These are phyloP conservation scores for Drosophila athabasca DNA, from an alignment of 1,140 invertebrate genomes.

Conservation along the genomic window DNA sequence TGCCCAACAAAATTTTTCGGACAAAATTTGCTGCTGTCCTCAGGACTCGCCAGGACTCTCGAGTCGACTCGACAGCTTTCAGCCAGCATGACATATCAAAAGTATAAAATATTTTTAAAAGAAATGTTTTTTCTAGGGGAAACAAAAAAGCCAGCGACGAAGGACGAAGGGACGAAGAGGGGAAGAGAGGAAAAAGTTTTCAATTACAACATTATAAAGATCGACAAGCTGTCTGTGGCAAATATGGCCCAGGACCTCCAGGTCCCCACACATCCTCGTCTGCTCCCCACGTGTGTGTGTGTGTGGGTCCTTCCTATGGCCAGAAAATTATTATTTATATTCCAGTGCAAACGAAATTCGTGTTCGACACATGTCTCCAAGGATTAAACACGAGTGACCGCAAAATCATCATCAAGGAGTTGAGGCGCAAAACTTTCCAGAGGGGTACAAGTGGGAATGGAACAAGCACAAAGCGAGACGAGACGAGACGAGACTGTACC, in stretches of 20 bases:
- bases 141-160: slow-evolving; percentile 20
- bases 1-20: slow-evolving; percentile 26
- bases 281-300: not conserved
- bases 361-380: slow-evolving; percentile 83
- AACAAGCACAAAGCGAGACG: not conserved
- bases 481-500: not conserved
- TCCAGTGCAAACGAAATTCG: slow-evolving; percentile 74
- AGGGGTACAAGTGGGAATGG: not conserved
- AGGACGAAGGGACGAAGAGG: not conserved
- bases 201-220: slow-evolving; percentile 83
- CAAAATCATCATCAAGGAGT: slow-evolving; percentile 81
- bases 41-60: slow-evolving; percentile 25
- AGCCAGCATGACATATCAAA: slow-evolving; percentile 77
- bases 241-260: slow-evolving; percentile 61
- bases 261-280: slow-evolving; percentile 32
- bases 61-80: slow-evolving; percentile 62
- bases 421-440: slow-evolving; percentile 39
- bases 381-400: slow-evolving; percentile 83
- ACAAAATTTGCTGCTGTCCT: slow-evolving; percentile 48
- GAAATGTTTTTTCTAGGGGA: slow-evolving; percentile 61
- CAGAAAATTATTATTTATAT: slow-evolving; percentile 82
- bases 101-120: slow-evolving; percentile 80
- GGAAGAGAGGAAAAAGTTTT: slow-evolving; percentile 69
- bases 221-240: slow-evolving; percentile 83
- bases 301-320: slow-evolving; percentile 9